Evolutionary conservation across 1,140 invertebrate species (phyloP), one percentile per base, ranked within the genome.

Genomic region (Cherax quadricarinatus): DNA sequence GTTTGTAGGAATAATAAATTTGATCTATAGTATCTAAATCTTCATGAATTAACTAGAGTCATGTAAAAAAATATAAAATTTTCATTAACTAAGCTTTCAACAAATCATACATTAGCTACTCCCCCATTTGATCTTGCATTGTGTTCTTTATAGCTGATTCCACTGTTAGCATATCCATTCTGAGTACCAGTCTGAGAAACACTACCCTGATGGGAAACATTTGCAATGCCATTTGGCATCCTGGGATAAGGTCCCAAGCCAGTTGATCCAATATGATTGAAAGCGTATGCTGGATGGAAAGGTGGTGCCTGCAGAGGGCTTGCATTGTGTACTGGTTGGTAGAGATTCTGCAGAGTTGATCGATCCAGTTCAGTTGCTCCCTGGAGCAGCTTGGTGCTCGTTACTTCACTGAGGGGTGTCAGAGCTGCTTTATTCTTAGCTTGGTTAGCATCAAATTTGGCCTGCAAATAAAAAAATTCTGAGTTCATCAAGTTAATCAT

Each of bases 401-500:
- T 88, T 79, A 92, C 90, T 21, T 92, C 75, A 57, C 90, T 92
- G 21, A 95, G 95, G 0, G 96, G 96, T 82, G 97, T 94, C 18
- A 96, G 41, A 49, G 96, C 95, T 81, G 95, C 94, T 92, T 95
- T 96, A 82, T 96, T 96, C 88, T 96, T 96, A 5, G 94, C 94
- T 86, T 96, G 94, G 94, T 96, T 95, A 41, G 97, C 96, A 95
- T 97, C 97, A 94, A 97, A 97, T 94, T 97, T 97, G 2, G 97
- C 97, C 96, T 97, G 94, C 95, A 96, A 88, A 57, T 57, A 57
- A 57, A 57, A 57, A 14, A 9, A 57, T 57, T 1, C 30, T 41
- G 30, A 57, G 53, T 57, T 57, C 12, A 57, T 7, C 30, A 41
- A 41, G 53, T 1, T 57, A 57, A 57, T 57, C 30, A 41, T 41